A percentile compares a stretch with the other conserved stretches of the same genome.
Evolutionary conservation across 2,113 vertebrate genomes (phyloP).

Genomic region (Australoheros scitulus): DNA sequence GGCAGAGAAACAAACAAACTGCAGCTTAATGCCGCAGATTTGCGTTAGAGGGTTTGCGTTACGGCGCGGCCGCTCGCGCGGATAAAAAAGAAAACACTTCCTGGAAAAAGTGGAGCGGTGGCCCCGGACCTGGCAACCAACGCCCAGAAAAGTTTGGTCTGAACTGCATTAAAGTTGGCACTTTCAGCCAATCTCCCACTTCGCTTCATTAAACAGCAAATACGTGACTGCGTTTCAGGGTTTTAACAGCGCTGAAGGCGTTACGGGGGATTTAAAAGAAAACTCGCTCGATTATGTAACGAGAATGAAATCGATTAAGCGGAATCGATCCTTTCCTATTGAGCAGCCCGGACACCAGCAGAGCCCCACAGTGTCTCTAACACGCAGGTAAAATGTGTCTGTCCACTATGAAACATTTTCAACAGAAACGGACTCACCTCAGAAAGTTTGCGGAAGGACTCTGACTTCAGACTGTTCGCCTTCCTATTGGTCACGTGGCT

Average conservation of each 20-base stretch:
- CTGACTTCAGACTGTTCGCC: slow-evolving; percentile 31
- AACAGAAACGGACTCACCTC: slow-evolving; percentile 67
- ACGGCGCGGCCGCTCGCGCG: neutral
- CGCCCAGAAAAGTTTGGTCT: slow-evolving; percentile 48
- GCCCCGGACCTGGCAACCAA: slow-evolving; percentile 43
- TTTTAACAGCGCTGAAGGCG: neutral
- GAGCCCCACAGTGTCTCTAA: fast-evolving
- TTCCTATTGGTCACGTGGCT: slow-evolving; percentile 64
- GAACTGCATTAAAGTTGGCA: neutral
- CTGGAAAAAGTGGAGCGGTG: slow-evolving; percentile 34
- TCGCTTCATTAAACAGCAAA: neutral
- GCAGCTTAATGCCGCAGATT: neutral
- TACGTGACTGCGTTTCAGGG: neutral
- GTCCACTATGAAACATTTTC: neutral
- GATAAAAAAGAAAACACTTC: slow-evolving; percentile 41
- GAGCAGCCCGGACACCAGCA: neutral
- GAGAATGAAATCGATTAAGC: neutral
- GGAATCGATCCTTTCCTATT: neutral
- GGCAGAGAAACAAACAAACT: slow-evolving; percentile 52
- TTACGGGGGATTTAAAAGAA: neutral
- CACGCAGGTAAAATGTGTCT: neutral
- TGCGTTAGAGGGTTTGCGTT: neutral
- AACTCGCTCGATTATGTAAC: slow-evolving; percentile 28
- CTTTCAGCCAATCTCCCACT: neutral
- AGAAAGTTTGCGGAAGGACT: slow-evolving; percentile 57